These are phyloP conservation scores for Halichoeres trimaculatus DNA, from an alignment of 2,113 vertebrate genomes.

Conservation along the genomic window DNA sequence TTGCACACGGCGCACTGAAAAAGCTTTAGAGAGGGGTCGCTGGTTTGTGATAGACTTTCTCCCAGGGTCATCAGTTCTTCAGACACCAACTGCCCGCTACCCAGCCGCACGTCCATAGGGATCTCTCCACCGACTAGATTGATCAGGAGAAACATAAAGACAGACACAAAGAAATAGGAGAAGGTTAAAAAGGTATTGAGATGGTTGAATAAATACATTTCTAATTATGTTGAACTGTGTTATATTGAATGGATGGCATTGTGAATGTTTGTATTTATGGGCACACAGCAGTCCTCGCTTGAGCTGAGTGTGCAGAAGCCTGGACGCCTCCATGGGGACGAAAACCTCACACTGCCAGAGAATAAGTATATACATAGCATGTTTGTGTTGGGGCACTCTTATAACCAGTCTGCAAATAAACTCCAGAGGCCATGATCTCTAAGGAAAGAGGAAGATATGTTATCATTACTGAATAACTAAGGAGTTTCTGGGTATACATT, in stretches of 20 bases:
- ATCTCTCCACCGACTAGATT: conserved; percentile 93
- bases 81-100: conserved; percentile 94
- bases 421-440: conserved; percentile 54
- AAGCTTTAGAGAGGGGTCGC: conserved; percentile 96
- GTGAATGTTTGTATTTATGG: conserved; percentile 62
- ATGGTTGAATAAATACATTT: neutral
- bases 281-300: conserved; percentile 55
- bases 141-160: conserved; percentile 26
- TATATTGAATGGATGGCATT: conserved; percentile 44
- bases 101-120: conserved; percentile 94
- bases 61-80: conserved; percentile 99
- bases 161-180: neutral
- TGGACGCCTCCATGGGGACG: conserved; percentile 37
- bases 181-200: conserved; percentile 10
- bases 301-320: conserved; percentile 29
- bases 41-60: conserved; percentile 96
- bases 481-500: conserved; percentile 67
- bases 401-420: conserved; percentile 70
- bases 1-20: conserved; percentile 99
- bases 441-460: conserved; percentile 66
- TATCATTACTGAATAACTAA: conserved; percentile 70
- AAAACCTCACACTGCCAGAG: conserved; percentile 33
- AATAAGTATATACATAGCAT: conserved; percentile 53
- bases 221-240: conserved; percentile 13
- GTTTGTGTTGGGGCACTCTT: conserved; percentile 62